phyloP scores from a whole-genome alignment of 2,113 vertebrate species.

The Garra rufa region DNA sequence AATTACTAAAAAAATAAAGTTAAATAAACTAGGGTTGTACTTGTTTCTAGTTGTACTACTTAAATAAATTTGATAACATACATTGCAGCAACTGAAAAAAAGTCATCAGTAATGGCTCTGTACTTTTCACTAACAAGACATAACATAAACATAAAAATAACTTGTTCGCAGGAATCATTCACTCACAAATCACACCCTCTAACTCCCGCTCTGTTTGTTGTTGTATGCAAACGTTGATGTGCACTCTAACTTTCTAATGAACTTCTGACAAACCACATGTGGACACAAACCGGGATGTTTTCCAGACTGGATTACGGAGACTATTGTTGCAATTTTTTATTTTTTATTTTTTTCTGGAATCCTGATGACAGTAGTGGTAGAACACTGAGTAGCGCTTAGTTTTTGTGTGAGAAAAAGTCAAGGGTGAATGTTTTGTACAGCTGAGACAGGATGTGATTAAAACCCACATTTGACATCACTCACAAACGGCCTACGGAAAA shows the following conservation, averaged over 20 bases:
- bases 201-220: not conserved
- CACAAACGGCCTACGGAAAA: not conserved
- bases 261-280: not conserved
- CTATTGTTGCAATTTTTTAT: not conserved
- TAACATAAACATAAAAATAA: no score
- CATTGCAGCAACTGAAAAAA: no score
- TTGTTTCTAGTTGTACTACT: no score
- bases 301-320: not conserved
- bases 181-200: not conserved
- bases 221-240: not conserved
- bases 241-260: not conserved
- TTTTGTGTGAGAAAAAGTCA: not conserved
- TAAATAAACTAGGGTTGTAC: no score
- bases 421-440: not conserved
- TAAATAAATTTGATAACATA: no score
- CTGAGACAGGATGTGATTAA: conserved; percentile 23
- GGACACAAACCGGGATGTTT: not conserved
- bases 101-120: no score
- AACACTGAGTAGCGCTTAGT: not conserved
- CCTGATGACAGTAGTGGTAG: not conserved
- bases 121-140: no score
- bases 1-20: no score
- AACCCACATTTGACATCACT: not conserved
- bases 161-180: not conserved
- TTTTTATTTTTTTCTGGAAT: not conserved